Conservation (phyloP, 2,113 vertebrate genomes). For the Numenius arquata region DNA sequence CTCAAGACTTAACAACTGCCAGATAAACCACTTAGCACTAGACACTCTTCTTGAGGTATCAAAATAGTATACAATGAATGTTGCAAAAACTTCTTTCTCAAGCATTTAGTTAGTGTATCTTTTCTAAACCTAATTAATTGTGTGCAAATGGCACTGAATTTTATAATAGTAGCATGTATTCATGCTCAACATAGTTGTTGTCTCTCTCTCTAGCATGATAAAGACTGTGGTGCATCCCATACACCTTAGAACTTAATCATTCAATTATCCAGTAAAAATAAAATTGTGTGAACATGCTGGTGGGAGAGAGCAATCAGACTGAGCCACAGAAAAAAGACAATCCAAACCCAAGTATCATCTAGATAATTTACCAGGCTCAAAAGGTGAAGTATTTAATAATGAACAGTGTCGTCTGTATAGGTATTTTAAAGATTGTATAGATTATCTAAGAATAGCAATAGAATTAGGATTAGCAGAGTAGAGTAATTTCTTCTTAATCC, state of each 20-base stretch:
- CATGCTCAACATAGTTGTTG: neutral
- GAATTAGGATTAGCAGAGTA: neutral
- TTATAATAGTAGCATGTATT: neutral
- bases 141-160: neutral
- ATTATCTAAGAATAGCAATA: neutral
- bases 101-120: neutral
- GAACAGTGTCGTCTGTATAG: neutral
- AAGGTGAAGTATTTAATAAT: neutral
- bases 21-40: neutral
- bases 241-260: neutral
- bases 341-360: neutral
- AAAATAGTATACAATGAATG: neutral
- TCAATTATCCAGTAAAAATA: neutral
- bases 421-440: neutral
- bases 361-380: neutral
- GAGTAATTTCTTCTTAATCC: neutral
- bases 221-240: neutral
- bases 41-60: neutral
- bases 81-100: neutral
- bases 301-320: neutral
- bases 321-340: neutral
- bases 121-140: neutral
- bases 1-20: neutral
- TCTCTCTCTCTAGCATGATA: neutral
- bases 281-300: neutral